These are phyloP conservation scores for Epiblema foenella DNA, from an alignment of 2,888 invertebrate genomes.

Conservation along the genomic window DNA sequence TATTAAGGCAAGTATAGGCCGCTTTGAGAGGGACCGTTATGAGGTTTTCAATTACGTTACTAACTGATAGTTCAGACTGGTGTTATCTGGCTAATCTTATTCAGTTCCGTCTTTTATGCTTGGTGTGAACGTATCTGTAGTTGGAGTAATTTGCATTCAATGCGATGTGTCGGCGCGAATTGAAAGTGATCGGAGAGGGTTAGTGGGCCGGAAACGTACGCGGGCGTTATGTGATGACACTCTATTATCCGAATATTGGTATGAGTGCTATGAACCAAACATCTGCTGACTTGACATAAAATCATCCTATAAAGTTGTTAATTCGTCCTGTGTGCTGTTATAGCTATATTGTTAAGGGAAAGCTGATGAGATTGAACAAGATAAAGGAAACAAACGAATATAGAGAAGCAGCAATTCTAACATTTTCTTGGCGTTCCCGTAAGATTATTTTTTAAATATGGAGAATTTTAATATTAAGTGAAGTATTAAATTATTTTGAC, in stretches of 20 bases:
- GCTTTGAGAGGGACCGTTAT: not conserved
- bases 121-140: not conserved
- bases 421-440: not conserved
- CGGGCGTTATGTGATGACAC: constrained; percentile 25
- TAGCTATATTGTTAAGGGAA: not conserved
- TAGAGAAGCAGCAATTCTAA: not conserved
- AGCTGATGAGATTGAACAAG: not conserved
- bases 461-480: not conserved
- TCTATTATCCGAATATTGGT: constrained; percentile 26
- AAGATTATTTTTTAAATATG: not conserved
- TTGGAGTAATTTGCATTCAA: constrained; percentile 61
- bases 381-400: not conserved
- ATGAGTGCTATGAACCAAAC: constrained; percentile 23
- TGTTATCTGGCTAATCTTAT: not conserved
- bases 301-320: not conserved
- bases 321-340: not conserved
- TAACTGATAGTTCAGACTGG: not conserved
- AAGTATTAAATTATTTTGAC: not conserved
- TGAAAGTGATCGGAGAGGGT: constrained; percentile 46
- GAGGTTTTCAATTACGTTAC: not conserved
- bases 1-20: constrained; percentile 1
- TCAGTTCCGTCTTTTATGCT: not conserved
- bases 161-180: constrained; percentile 51
- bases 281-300: not conserved
- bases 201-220: constrained; percentile 42